Base-by-base conservation (phyloP, 2,113 vertebrate genomes). In the Syngnathus floridae region DNA sequence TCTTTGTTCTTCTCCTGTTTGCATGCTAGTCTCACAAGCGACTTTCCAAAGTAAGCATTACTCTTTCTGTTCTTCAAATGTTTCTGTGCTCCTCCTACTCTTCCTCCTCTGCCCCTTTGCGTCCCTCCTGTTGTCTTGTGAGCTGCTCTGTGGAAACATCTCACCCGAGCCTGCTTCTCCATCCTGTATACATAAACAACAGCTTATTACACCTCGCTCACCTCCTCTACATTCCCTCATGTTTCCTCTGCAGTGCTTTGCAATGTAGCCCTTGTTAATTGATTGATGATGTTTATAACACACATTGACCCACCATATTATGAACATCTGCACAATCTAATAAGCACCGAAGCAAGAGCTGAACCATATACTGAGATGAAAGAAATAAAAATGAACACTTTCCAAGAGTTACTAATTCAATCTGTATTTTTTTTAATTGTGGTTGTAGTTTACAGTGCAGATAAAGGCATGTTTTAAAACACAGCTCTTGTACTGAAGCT, bases 1-100 rank as follows among this genome's bases (percentile, higher is more conserved):
- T 93, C 90, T 94, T 93, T 94, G 88, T 90, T 93, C 89, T 90
- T 91, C 92, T 92, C 90, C 90, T 92, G 91, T 86, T 79, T 93
- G 90, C 92, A 93, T 95, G 93, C 90, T 94, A 97, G 95, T 95
- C 93, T 95, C 94, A 95, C 93, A 96, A 95, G 93, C 93, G 93
- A 93, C 95, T 97, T 92, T 97, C 94, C 91, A 97, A 97, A 97
- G 95, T 96, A 97, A 96, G 94, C 93, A 92, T 93, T 91, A 90
- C 92, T 93, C 93, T 91, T 88, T 88, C 83, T 92, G 90, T 93
- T 90, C 73, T 84, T 81, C 68, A 71, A 74, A 73, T 78, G 65
- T 84, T 65, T 76, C 83, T 81, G 69, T 80, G 61, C 73, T 61
- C 77, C 69, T 48, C 17, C 45, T 64, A 8, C 62, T 41, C 60